Base-by-base conservation (phyloP, 1,140 invertebrate species). In the Asobara japonica region DNA sequence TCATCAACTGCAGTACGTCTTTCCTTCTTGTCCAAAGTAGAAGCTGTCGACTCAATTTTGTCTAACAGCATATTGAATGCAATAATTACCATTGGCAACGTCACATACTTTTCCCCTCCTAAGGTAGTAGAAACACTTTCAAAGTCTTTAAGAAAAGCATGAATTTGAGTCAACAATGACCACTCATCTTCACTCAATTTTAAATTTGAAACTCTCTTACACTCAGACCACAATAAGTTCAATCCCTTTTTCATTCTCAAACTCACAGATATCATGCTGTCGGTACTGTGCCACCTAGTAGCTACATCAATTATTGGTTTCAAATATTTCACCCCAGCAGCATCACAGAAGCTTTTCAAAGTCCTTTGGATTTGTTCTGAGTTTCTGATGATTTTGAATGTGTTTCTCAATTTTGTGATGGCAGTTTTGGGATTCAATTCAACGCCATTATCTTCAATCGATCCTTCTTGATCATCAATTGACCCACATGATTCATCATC, bases 101-200 rank as follows among this genome's bases (percentile, higher is more conserved):
- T 79, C 61, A 76, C 75, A 78, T 83, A 81, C 76, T 79, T 82
- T n/a, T 81, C 78, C 72, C 78, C 82, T 76, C 75, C 75, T 75
- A 82, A 76, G 70, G 70, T 75, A 48, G 68, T 78, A 31, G 68
- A 73, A 73, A 83, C 69, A 70, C 72, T 61, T 82, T 82, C 79
- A 77, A 82, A 82, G 69, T 79, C 78, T 76, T 74, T 77, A 69
- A 82, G 71, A 78, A 79, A 82, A 5, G 2, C 20, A 61, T 61
- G 25, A 29, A 61, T 29, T 27, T 61, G 11, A 8, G 10, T 61
- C 20, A 61, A 29, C 27, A 61, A 13, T 29, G 56, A 25, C 56
- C 25, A 61, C n/a, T 61, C 7, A 25, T 29, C 56, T 25, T 61
- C 25, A 29, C 11, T 61, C 8, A 61, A 1, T 29, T 61, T 61